Percentiles rank a stretch among this genome's conserved stretches.
phyloP scores from a whole-genome alignment of 2,888 invertebrate species.

The Sepioteuthis lessoniana region DNA sequence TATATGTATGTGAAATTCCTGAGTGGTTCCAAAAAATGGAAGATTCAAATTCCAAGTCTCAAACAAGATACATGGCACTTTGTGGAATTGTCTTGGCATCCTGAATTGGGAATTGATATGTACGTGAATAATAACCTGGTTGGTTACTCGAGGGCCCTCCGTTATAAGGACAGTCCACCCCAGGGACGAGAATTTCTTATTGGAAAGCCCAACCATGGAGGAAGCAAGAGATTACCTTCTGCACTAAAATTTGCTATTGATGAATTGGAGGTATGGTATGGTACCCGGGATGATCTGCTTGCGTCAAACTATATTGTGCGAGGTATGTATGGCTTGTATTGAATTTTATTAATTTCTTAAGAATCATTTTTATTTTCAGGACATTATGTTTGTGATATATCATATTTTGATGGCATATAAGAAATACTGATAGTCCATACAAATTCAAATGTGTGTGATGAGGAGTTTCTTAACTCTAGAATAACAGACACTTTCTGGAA shows the following conservation, averaged over 20 bases:
- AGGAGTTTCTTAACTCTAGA: background rate
- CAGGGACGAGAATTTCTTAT: constrained; percentile 58
- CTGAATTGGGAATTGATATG: constrained; percentile 64
- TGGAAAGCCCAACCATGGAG: constrained; percentile 65
- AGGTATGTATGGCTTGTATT: constrained; percentile 59
- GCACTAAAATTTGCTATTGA: constrained; percentile 65
- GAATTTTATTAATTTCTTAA: background rate
- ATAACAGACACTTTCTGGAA: background rate
- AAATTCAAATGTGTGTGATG: too few relatives aligned
- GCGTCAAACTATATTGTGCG: constrained; percentile 67
- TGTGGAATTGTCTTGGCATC: constrained; percentile 71
- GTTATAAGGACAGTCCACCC: background rate
- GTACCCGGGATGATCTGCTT: constrained; percentile 62
- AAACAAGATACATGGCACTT: constrained; percentile 68
- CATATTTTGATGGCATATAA: background rate
- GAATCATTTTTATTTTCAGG: background rate
- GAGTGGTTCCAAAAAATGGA: constrained; percentile 59
- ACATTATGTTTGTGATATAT: background rate
- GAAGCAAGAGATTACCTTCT: constrained; percentile 57
- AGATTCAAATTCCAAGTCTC: constrained; percentile 56
- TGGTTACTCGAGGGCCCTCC: constrained; percentile 47
- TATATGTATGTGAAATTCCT: constrained; percentile 61
- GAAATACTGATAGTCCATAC: background rate
- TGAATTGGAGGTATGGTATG: constrained; percentile 70
- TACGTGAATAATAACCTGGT: constrained; percentile 65